Conservation (phyloP, 2,888 invertebrate genomes). For the Tenthredo notha region DNA sequence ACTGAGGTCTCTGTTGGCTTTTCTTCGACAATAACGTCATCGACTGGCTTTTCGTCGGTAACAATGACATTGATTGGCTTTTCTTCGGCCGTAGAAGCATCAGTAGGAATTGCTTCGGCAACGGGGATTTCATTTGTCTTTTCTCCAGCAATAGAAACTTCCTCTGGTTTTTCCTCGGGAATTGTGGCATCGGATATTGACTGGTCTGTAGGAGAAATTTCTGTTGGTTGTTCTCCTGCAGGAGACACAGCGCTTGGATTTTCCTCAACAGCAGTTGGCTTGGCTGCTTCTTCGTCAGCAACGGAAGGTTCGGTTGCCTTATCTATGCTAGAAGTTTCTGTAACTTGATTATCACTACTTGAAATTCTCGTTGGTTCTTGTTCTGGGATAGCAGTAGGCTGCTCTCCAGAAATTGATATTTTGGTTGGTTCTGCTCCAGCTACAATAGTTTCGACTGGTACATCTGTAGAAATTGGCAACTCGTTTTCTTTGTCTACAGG, state of each 20-base stretch:
- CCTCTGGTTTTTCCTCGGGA: conserved; percentile 55
- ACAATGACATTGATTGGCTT: conserved; percentile 55
- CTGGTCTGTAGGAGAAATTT: conserved; percentile 38
- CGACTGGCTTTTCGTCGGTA: conserved; percentile 54
- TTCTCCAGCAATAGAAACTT: conserved; percentile 58
- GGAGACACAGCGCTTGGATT: background rate
- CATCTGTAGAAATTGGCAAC: conserved; percentile 44
- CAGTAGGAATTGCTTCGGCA: conserved; percentile 52
- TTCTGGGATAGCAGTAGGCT: conserved; percentile 49
- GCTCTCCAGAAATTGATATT: conserved; percentile 14
- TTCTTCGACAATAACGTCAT: conserved; percentile 45
- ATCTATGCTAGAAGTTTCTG: conserved; percentile 8
- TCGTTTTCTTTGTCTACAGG: conserved; percentile 49
- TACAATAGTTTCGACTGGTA: conserved; percentile 35
- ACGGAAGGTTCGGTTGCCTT: conserved; percentile 3
- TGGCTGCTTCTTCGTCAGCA: conserved; percentile 48
- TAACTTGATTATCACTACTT: conserved; percentile 12
- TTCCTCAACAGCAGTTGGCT: conserved; percentile 41
- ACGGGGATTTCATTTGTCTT: conserved; percentile 40
- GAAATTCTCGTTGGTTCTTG: conserved; percentile 56
- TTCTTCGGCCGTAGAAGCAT: conserved; percentile 47
- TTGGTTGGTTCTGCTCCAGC: conserved; percentile 50
- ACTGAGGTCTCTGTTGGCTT: conserved; percentile 51
- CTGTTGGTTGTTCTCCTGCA: conserved; percentile 10
- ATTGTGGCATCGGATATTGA: conserved; percentile 36